A percentile compares a stretch with the other conserved stretches of the same genome.
Conservation (phyloP, 37 sponge, comb jelly and placozoan species). For the Beroe ovata region DNA sequence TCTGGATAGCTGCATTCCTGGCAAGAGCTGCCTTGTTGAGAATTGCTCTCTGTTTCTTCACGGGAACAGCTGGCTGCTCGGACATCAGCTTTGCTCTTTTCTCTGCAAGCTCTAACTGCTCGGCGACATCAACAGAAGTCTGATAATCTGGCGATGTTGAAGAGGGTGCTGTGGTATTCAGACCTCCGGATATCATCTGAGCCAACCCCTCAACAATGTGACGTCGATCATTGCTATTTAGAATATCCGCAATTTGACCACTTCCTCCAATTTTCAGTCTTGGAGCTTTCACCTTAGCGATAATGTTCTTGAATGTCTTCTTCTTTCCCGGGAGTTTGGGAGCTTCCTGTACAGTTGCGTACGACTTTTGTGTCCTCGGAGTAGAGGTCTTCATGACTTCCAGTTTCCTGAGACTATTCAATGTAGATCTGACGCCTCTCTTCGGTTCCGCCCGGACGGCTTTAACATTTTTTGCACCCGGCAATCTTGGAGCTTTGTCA, state of each 20-base stretch:
- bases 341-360: background rate
- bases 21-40: background rate
- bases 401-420: background rate
- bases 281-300: background rate
- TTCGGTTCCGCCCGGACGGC: background rate
- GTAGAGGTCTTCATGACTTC: background rate
- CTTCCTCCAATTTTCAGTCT: background rate
- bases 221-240: background rate
- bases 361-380: background rate
- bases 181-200: background rate
- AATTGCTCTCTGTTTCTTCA: too few species aligned
- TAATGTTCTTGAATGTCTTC: background rate
- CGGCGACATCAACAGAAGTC: too few species aligned
- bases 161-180: too few species aligned
- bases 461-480: background rate
- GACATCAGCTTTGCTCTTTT: too few species aligned
- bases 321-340: background rate
- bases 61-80: too few species aligned
- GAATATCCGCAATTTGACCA: background rate
- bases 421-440: background rate
- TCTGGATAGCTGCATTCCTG: background rate
- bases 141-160: too few species aligned
- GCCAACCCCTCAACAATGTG: background rate
- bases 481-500: background rate
- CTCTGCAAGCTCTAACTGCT: too few species aligned